Conservation (phyloP, 2,797 vertebrate species). For the Allobates femoralis region DNA sequence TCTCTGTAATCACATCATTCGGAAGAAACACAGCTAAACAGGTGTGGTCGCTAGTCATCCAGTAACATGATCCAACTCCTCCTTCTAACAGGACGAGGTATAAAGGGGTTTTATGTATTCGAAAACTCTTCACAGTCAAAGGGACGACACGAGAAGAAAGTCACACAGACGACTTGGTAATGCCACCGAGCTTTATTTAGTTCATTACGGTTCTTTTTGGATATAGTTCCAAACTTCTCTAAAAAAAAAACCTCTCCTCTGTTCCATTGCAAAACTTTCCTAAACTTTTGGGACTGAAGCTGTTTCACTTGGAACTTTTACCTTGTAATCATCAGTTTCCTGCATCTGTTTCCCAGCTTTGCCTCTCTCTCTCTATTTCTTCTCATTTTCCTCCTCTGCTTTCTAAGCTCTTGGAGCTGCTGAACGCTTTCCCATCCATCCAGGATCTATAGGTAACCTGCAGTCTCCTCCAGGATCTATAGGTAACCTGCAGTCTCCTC, state of each 20-base stretch:
- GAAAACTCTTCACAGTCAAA: neutral
- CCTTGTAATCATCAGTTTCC: constrained; percentile 7
- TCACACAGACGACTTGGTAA: constrained; percentile 6
- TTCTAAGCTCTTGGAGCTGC: constrained; percentile 1
- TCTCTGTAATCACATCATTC: neutral
- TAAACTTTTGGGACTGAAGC: neutral
- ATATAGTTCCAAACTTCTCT: constrained; percentile 7
- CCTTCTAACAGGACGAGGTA: constrained; percentile 15
- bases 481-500: too few species aligned
- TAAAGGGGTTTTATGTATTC: constrained; percentile 33
- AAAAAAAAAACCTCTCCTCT: neutral
- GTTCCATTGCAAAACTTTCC: neutral
- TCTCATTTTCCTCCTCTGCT: neutral
- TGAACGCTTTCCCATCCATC: neutral
- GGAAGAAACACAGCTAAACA: constrained; percentile 1
- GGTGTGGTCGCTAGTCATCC: constrained; percentile 13
- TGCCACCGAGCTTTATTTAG: neutral
- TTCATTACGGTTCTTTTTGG: neutral
- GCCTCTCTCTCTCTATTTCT: neutral
- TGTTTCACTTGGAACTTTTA: neutral
- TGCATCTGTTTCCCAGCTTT: neutral
- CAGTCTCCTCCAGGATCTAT: neutral
- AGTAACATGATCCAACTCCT: constrained; percentile 17
- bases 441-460: constrained; percentile 1
- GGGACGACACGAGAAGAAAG: neutral